Percentiles rank a stretch among this genome's conserved stretches.
These are phyloP conservation scores for Leptarthrus brevirostris DNA, from an alignment of 2,888 invertebrate genomes.

Conservation along the genomic window DNA sequence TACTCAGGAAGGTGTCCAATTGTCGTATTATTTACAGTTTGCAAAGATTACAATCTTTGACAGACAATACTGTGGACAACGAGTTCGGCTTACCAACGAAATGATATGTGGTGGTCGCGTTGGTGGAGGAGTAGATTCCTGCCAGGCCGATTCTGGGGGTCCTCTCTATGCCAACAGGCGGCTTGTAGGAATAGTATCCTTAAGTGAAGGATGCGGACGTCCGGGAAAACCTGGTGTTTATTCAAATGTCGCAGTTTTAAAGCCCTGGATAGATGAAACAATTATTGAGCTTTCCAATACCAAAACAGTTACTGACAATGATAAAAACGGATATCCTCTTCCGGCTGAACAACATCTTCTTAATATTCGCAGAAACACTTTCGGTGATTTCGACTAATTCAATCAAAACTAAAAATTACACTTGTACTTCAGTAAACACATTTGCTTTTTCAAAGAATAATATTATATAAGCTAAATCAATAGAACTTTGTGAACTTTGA, in stretches of 20 bases:
- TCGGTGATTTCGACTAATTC: no score
- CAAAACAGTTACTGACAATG: no score
- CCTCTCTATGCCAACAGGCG: slow-evolving; percentile 26
- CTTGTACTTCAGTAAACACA: no score
- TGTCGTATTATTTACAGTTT: slow-evolving; percentile 4
- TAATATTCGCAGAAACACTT: no score
- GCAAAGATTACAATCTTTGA: not conserved
- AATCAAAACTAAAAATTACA: no score
- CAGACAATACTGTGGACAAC: slow-evolving; percentile 59
- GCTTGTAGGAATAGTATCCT: slow-evolving; percentile 49
- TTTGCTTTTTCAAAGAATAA: no score
- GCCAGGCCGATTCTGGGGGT: slow-evolving; percentile 49
- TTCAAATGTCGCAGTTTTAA: slow-evolving; percentile 24
- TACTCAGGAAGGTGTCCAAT: slow-evolving; percentile 2
- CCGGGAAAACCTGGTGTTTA: slow-evolving; percentile 44
- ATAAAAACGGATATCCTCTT: no score
- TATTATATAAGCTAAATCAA: no score
- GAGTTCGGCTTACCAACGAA: slow-evolving; percentile 61
- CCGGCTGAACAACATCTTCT: no score
- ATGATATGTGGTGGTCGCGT: slow-evolving; percentile 70
- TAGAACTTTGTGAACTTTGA: no score
- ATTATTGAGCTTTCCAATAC: not conserved
- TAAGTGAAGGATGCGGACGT: slow-evolving; percentile 36
- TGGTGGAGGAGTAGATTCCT: slow-evolving; percentile 62
- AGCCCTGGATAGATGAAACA: slow-evolving; percentile 40